Conservation (phyloP, 2,113 vertebrate species). For the Circaetus gallicus region DNA sequence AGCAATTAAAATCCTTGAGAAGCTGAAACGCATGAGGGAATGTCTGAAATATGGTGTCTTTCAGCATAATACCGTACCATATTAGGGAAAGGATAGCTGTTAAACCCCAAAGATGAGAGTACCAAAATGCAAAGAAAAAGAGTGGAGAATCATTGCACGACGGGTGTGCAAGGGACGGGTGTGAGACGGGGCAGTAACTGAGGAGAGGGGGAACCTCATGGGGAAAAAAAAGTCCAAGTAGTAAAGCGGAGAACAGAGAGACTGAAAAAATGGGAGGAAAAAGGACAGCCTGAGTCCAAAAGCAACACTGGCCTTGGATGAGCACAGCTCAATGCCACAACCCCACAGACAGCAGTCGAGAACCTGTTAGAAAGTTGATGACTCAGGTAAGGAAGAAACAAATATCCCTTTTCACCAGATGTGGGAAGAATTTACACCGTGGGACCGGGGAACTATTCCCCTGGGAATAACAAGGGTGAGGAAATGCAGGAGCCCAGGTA, state of each 20-base stretch:
- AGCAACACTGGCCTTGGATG: rapidly evolving
- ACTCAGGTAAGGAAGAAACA: background rate
- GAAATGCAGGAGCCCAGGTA: background rate
- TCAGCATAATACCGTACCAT: background rate
- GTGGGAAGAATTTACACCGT: background rate
- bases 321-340: background rate
- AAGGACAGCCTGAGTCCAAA: background rate
- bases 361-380: background rate
- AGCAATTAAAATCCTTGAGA: conserved; percentile 61
- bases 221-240: background rate
- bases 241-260: background rate
- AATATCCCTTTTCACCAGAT: background rate
- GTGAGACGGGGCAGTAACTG: background rate
- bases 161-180: background rate
- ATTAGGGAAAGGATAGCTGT: background rate
- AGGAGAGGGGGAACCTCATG: background rate
- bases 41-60: background rate
- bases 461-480: background rate
- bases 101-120: background rate
- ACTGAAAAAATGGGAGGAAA: background rate
- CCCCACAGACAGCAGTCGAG: rapidly evolving
- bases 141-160: background rate
- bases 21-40: conserved; percentile 34
- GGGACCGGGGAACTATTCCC: rapidly evolving
- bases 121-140: background rate